Evolutionary conservation across 2,888 invertebrate species (phyloP).

Genomic region (Chromoteleia sp.): DNA sequence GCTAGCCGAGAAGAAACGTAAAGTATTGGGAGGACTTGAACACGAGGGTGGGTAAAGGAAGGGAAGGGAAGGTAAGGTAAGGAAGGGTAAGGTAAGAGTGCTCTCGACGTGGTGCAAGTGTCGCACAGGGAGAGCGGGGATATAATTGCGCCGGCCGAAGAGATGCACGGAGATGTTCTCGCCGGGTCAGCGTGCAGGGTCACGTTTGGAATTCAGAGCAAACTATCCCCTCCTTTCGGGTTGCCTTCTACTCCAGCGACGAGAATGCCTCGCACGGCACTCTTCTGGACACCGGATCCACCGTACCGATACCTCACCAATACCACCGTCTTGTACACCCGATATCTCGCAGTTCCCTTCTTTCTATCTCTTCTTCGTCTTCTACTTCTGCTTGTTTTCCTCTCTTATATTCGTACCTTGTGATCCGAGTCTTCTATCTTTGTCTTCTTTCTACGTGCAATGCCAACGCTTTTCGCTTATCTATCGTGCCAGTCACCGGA

Average conservation of each 20-base stretch:
- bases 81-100: no score
- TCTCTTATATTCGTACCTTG: conserved; percentile 10
- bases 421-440: conserved; percentile 1
- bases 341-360: conserved; percentile 51
- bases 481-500: conserved; percentile 1
- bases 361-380: conserved; percentile 30
- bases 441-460: background rate
- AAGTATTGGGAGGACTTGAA: no score
- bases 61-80: no score
- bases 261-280: conserved; percentile 49
- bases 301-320: conserved; percentile 63
- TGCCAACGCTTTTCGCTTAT: conserved; percentile 14
- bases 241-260: conserved; percentile 48
- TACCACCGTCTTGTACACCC: conserved; percentile 56
- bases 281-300: conserved; percentile 67
- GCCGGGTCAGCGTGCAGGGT: conserved; percentile 83
- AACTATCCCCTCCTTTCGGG: conserved; percentile 80
- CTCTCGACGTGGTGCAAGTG: no score
- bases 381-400: conserved; percentile 21
- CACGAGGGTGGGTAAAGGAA: no score
- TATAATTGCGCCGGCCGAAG: conserved; percentile 77
- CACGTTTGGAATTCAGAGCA: conserved; percentile 85
- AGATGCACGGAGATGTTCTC: conserved; percentile 83
- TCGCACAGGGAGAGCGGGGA: conserved; percentile 72
- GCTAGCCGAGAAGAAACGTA: no score